A percentile compares a stretch with the other conserved stretches of the same genome.
These are phyloP conservation scores for Sesia apiformis DNA, from an alignment of 2,888 invertebrate species.

Conservation along the genomic window DNA sequence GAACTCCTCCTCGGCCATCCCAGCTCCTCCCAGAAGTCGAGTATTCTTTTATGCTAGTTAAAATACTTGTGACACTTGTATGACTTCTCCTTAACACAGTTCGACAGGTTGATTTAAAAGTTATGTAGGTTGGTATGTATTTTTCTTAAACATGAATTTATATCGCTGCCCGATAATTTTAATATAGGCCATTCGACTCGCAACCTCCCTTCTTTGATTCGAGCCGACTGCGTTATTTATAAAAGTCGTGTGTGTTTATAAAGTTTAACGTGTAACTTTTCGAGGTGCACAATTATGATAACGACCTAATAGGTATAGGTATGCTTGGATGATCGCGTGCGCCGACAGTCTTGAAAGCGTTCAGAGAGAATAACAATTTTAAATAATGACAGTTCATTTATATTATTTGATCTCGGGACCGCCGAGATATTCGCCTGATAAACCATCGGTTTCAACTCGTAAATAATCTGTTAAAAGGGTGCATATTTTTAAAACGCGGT, in stretches of 20 bases:
- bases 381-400: constrained; percentile 43
- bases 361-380: constrained; percentile 23
- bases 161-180: neutral
- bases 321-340: constrained; percentile 14
- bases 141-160: no score
- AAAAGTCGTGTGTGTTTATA: neutral
- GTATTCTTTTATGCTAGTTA: no score
- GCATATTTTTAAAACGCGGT: constrained; percentile 8
- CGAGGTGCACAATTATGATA: neutral
- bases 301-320: neutral
- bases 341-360: constrained; percentile 3
- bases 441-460: constrained; percentile 16
- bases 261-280: neutral
- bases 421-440: constrained; percentile 9
- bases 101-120: no score
- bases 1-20: no score
- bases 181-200: neutral
- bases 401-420: constrained; percentile 32
- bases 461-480: constrained; percentile 34
- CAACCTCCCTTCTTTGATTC: neutral
- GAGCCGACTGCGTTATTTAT: neutral
- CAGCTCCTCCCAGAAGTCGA: no score
- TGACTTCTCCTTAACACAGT: no score
- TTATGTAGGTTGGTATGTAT: no score
- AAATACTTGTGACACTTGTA: no score